Base-by-base conservation (phyloP, 1,140 invertebrate species). In the Zophobas atratus region DNA sequence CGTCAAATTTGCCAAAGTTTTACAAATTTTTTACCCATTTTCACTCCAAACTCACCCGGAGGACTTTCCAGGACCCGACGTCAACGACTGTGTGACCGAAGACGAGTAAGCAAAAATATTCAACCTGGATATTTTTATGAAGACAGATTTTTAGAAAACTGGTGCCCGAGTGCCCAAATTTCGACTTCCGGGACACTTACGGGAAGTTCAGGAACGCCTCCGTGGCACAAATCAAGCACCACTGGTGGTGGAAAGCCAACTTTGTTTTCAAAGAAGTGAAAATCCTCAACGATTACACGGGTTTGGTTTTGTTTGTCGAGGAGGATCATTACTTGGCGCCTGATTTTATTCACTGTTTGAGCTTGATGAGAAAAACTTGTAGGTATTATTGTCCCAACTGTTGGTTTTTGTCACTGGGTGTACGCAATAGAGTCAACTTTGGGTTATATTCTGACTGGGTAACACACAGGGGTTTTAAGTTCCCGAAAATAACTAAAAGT, bases 321-420 rank as follows among this genome's bases (percentile, higher is more conserved):
- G 95, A 96, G 84, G 95, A 96, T 84, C 95, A 96, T 83, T 95
- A 93, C 86, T 91, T 96, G 0, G 90, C 93, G 39, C 92, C 93
- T 80, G 95, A 96, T 86, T 92, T 95, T 76, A 86, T 96, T 6
- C 90, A 93, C 81, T 89, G 94, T 41, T 87, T 95, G 20, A 86
- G 88, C 56, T 87, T 92, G 43, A 90, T 92, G 88, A 85, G 89
- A 63, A 81, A 77, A 53, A 5, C n/a, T 56, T 4, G 4, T 5
- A 39, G 8, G 8, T 46, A 46, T 8, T 46, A 3, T 8, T 46
- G 8, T 8, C 43, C 43, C 43, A 3, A 46, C 43, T 46, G 43
- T 8, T 46, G 43, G 43, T 46, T 46, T 3, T 46, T 46, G 3
- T 3, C 43, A 3, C 8, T 46, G 43, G 43, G 43, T 3, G 8